Conservation (phyloP, 2,888 invertebrate genomes). For the Coecobrya sp. region DNA sequence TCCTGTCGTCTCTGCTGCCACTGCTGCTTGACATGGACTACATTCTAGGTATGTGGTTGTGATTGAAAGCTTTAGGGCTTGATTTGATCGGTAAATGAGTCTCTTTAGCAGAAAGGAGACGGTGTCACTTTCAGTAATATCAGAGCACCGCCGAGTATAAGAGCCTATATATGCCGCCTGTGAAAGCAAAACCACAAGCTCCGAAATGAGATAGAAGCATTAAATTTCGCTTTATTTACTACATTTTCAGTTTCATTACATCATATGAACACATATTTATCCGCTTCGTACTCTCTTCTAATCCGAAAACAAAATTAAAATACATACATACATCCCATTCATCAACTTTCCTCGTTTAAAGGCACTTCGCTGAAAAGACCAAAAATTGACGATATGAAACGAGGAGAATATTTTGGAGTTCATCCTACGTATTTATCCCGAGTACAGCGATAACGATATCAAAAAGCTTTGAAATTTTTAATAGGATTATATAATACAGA, state of each 20-base stretch:
- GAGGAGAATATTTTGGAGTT: not conserved
- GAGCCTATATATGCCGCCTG: slow-evolving; percentile 8
- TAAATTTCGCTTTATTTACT: slow-evolving; percentile 49
- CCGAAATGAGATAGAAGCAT: slow-evolving; percentile 40
- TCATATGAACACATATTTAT: not conserved
- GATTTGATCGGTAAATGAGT: slow-evolving; percentile 69
- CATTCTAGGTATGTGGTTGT: slow-evolving; percentile 56
- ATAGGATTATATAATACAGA: slow-evolving; percentile 14
- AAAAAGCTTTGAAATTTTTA: not conserved
- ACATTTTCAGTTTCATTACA: not conserved
- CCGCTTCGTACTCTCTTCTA: not conserved
- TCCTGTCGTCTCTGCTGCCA: slow-evolving; percentile 21
- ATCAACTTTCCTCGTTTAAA: slow-evolving; percentile 16
- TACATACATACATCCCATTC: not conserved
- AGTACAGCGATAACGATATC: not conserved
- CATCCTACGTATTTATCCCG: not conserved
- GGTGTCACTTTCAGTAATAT: slow-evolving; percentile 57
- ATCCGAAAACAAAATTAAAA: not conserved
- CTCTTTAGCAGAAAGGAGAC: slow-evolving; percentile 15
- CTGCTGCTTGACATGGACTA: not conserved
- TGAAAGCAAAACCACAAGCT: slow-evolving; percentile 53
- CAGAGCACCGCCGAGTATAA: not conserved
- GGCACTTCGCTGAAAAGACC: not conserved
- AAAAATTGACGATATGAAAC: slow-evolving; percentile 24
- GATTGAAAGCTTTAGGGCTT: slow-evolving; percentile 70